Percentiles rank a stretch among this genome's conserved stretches.
Evolutionary conservation across 2,888 invertebrate genomes (phyloP).

Genomic region (Hipparchia semele): DNA sequence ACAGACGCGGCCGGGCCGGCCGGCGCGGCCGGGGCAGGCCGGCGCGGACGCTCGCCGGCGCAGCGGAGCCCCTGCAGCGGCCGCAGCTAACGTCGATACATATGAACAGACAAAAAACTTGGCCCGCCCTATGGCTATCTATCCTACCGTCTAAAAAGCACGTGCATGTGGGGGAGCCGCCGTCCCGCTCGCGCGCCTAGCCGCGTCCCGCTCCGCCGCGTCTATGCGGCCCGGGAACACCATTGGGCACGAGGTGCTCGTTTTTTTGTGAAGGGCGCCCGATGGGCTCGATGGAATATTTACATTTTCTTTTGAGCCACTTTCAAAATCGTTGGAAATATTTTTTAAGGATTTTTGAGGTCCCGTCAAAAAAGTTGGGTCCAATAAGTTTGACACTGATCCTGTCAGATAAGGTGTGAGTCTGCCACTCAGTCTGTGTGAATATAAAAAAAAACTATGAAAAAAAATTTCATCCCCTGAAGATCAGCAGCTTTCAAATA

Average conservation of each 20-base stretch:
- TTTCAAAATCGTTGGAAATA: background rate
- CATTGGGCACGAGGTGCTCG: background rate
- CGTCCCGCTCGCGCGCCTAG: background rate
- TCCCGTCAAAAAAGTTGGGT: no score
- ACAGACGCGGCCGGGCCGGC: no score
- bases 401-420: no score
- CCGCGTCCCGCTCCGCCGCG: background rate
- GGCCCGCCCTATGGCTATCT: conserved; percentile 13
- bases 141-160: conserved; percentile 1
- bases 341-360: background rate
- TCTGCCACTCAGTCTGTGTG: no score
- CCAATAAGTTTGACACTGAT: no score
- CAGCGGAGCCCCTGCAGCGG: background rate
- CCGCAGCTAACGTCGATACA: background rate
- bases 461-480: no score
- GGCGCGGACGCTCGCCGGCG: background rate
- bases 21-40: background rate
- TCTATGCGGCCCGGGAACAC: background rate
- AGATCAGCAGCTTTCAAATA: no score
- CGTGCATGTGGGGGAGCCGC: conserved; percentile 2
- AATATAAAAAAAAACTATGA: no score
- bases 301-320: conserved; percentile 1
- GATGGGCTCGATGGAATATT: background rate
- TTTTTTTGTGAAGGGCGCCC: conserved; percentile 15
- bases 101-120: background rate